Evolutionary conservation across 2,113 vertebrate genomes (phyloP).

Genomic region (Grallaria varia): DNA sequence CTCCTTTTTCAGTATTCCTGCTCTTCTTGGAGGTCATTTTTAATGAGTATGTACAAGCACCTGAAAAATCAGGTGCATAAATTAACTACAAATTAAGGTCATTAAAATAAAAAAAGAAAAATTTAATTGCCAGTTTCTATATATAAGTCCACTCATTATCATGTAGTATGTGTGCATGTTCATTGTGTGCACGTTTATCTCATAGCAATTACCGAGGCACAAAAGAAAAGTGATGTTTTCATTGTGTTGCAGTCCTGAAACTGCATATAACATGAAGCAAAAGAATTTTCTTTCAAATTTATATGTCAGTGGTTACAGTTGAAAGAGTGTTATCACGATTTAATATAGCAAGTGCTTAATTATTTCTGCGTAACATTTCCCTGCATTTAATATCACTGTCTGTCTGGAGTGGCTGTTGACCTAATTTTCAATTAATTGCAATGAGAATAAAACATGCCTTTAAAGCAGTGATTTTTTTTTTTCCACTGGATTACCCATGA

Average conservation of each 20-base stretch:
- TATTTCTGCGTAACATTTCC: constrained; percentile 39
- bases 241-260: constrained; percentile 29
- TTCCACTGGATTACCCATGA: constrained; percentile 23
- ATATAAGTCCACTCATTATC: constrained; percentile 66
- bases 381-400: constrained; percentile 31
- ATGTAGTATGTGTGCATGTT: constrained; percentile 27
- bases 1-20: constrained; percentile 25
- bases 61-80: constrained; percentile 75
- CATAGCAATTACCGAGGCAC: constrained; percentile 21
- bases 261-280: neutral
- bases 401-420: constrained; percentile 71
- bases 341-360: constrained; percentile 37
- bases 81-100: constrained; percentile 77
- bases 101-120: constrained; percentile 26
- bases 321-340: constrained; percentile 19
- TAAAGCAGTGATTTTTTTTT: constrained; percentile 58
- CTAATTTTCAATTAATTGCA: constrained; percentile 82
- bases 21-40: constrained; percentile 69
- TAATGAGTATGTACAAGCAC: constrained; percentile 69
- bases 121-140: constrained; percentile 71
- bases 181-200: constrained; percentile 61
- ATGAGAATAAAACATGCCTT: constrained; percentile 64
- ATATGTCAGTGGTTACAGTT: neutral
- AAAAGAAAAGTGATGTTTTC: constrained; percentile 36
- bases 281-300: constrained; percentile 23